Conservation (phyloP, 2,888 invertebrate genomes). For the Pimpla rufipes region DNA sequence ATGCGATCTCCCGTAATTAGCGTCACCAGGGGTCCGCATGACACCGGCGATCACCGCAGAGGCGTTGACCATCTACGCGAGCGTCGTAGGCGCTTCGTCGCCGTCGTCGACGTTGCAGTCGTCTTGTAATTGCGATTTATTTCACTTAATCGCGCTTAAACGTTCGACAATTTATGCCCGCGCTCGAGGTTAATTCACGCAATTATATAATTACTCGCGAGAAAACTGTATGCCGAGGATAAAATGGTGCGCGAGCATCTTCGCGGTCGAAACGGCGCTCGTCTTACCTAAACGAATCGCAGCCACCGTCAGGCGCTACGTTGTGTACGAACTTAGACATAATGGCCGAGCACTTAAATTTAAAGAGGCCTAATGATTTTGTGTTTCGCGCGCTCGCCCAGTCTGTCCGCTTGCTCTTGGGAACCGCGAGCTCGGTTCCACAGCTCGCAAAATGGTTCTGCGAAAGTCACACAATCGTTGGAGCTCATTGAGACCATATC, state of each 20-base stretch:
- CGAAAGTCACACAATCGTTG: background rate
- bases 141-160: conserved; percentile 83
- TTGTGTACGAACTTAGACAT: conserved; percentile 36
- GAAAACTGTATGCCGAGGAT: conserved; percentile 70
- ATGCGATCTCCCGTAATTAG: conserved; percentile 23
- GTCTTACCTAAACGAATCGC: conserved; percentile 39
- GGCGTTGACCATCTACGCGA: conserved; percentile 72
- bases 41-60: conserved; percentile 28
- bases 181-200: conserved; percentile 82
- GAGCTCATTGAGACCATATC: background rate
- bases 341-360: conserved; percentile 57
- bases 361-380: conserved; percentile 55
- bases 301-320: conserved; percentile 3
- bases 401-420: conserved; percentile 4
- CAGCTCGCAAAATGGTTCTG: background rate
- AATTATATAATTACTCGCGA: conserved; percentile 83
- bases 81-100: conserved; percentile 36
- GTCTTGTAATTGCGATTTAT: conserved; percentile 83
- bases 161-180: conserved; percentile 82
- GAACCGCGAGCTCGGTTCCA: background rate
- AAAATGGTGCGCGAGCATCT: conserved; percentile 9
- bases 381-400: conserved; percentile 19
- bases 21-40: conserved; percentile 32
- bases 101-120: conserved; percentile 72
- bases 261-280: conserved; percentile 38